Conservation (phyloP, 2,797 vertebrate species). For the Anniella stebbinsi region DNA sequence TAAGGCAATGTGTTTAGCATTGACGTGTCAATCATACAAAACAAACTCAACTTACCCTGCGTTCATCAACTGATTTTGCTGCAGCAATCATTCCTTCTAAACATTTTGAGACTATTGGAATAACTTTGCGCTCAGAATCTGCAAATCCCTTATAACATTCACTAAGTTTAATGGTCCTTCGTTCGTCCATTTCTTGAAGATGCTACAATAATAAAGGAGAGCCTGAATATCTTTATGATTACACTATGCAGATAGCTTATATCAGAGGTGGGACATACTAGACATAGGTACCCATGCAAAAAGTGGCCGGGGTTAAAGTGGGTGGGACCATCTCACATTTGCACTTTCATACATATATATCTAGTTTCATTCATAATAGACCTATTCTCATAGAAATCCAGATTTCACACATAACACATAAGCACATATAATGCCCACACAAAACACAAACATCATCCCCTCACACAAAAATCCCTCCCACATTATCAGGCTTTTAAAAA, state of each 20-base stretch:
- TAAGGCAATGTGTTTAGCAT: neutral
- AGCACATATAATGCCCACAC: no score
- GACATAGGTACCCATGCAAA: no score
- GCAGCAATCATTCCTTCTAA: slow-evolving; percentile 97
- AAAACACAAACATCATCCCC: no score
- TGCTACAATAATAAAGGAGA: slow-evolving; percentile 82
- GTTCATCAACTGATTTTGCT: slow-evolving; percentile 94
- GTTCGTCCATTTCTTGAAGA: slow-evolving; percentile 97
- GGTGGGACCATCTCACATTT: no score
- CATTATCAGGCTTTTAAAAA: no score
- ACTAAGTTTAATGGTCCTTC: slow-evolving; percentile 93
- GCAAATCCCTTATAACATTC: slow-evolving; percentile 96
- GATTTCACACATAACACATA: no score
- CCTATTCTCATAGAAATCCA: no score
- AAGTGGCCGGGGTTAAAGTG: no score
- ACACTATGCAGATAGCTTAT: neutral
- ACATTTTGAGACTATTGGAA: slow-evolving; percentile 97
- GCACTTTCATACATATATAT: no score
- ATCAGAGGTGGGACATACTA: neutral
- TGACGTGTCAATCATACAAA: neutral
- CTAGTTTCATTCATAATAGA: no score
- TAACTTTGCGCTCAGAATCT: slow-evolving; percentile 94
- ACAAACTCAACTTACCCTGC: slow-evolving; percentile 82
- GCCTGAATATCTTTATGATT: neutral
- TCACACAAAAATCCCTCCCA: no score